Percentiles rank a stretch among this genome's conserved stretches.
These are phyloP conservation scores for Xiphorhynchus erythropygius DNA, from an alignment of 2,797 vertebrate species.

Conservation along the genomic window DNA sequence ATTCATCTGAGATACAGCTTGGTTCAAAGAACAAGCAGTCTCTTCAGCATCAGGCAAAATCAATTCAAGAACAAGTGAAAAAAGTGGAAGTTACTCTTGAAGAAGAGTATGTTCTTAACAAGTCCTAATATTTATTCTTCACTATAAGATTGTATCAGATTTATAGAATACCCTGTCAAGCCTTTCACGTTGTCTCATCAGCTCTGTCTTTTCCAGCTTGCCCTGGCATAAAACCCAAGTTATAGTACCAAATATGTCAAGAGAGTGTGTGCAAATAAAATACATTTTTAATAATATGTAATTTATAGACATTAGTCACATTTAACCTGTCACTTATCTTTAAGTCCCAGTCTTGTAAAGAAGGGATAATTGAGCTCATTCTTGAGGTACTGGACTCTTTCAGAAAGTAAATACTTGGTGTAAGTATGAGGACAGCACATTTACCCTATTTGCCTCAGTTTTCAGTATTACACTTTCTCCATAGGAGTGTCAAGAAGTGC, in stretches of 20 bases:
- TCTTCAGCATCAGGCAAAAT: conserved; percentile 84
- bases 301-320: background rate
- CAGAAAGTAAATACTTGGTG: background rate
- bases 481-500: conserved; percentile 50
- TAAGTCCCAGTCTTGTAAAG: background rate
- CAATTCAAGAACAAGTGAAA: conserved; percentile 87
- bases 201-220: conserved; percentile 62
- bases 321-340: background rate
- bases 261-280: background rate
- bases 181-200: conserved; percentile 40
- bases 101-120: conserved; percentile 88
- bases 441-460: background rate
- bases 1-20: conserved; percentile 90
- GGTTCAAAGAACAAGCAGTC: conserved; percentile 86
- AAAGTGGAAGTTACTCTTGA: conserved; percentile 85
- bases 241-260: conserved; percentile 13
- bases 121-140: conserved; percentile 71
- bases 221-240: conserved; percentile 5
- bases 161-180: conserved; percentile 43
- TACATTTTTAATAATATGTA: background rate
- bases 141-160: conserved; percentile 52
- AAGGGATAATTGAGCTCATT: background rate
- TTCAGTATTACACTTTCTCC: background rate
- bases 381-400: background rate
- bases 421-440: background rate